phyloP scores from a whole-genome alignment of 2,797 vertebrate genomes.

The Sebastiscus albofasciatus region DNA sequence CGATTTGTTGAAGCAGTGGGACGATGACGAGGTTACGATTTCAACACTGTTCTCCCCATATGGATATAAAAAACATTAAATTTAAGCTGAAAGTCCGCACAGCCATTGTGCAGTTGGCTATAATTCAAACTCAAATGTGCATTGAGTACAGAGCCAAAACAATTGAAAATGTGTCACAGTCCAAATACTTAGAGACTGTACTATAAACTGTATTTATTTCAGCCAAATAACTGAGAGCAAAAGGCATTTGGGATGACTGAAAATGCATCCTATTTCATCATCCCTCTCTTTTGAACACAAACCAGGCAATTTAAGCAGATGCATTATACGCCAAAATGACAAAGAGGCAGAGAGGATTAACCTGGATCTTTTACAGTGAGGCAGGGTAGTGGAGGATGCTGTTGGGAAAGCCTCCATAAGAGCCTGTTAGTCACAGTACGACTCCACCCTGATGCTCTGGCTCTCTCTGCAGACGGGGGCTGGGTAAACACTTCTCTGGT shows the following conservation, averaged over 20 bases:
- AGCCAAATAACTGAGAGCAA: neutral
- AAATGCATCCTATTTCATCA: conserved; percentile 20
- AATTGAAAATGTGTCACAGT: neutral
- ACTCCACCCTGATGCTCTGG: conserved; percentile 29
- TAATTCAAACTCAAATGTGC: neutral
- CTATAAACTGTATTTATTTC: conserved; percentile 2
- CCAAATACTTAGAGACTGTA: neutral
- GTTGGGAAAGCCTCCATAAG: conserved; percentile 51
- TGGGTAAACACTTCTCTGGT: conserved; percentile 31
- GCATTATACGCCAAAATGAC: conserved; percentile 26
- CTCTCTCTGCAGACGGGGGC: conserved; percentile 4
- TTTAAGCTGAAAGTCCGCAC: neutral
- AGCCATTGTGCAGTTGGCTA: neutral
- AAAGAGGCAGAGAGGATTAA: conserved; percentile 57
- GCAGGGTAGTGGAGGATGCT: conserved; percentile 29
- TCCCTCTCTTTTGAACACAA: conserved; percentile 18
- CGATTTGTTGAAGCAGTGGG: neutral
- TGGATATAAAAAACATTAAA: neutral
- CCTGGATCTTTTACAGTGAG: conserved; percentile 56
- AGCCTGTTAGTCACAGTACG: conserved; percentile 47
- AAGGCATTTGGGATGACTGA: neutral
- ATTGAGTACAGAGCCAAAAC: neutral
- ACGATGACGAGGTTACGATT: neutral
- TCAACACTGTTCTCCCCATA: neutral
- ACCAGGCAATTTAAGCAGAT: conserved; percentile 28